Base-by-base conservation (phyloP, 2,888 invertebrate genomes). In the Anoplius nigerrimus region DNA sequence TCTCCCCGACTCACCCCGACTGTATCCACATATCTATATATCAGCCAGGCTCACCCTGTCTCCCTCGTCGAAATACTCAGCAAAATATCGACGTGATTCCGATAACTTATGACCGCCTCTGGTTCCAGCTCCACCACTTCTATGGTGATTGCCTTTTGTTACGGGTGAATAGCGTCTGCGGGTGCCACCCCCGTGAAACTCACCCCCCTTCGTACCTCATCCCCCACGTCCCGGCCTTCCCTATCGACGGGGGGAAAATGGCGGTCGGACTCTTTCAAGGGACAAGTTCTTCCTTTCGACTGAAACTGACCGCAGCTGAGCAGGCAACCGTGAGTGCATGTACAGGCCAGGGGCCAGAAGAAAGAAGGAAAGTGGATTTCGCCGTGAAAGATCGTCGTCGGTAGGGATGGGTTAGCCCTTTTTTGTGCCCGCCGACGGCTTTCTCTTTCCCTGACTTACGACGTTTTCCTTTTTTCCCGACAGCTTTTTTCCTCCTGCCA, bases 121-220 rank as follows among this genome's bases (percentile, higher is more conserved):
- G 75, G 74, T 74, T 58, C 75, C 79, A 77, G 81, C 74, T 81
- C 76, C 78, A 72, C 81, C 76, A 78, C 80, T 82, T 82, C 74
- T 72, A 80, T 75, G 74, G 78, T 81, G 83, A 84, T 85, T 86
- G 85, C 84, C 84, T 84, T 84, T 84, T 85, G 84, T 86, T 78
- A 84, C 82, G 83, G 79, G 62, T 81, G 80, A 84, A 85, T 84
- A 74, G 80, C 75, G 78, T 74, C 66, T 57, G 69, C 70, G 22
- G 56, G 60, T 69, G 51, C 64, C 62, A 59, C 57, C 62, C 61
- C 67, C 72, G 58, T 65, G 24, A 43, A 54, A 66, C 63, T 62
- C 63, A 54, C 69, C 53, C 70, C 69, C 68, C n/a, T n/a, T n/a
- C n/a, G n/a, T 56, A 67, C 62, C 66, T 52, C 18, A 16, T 42